Conservation (phyloP, 1,140 invertebrate species). For the Homarus americanus region DNA sequence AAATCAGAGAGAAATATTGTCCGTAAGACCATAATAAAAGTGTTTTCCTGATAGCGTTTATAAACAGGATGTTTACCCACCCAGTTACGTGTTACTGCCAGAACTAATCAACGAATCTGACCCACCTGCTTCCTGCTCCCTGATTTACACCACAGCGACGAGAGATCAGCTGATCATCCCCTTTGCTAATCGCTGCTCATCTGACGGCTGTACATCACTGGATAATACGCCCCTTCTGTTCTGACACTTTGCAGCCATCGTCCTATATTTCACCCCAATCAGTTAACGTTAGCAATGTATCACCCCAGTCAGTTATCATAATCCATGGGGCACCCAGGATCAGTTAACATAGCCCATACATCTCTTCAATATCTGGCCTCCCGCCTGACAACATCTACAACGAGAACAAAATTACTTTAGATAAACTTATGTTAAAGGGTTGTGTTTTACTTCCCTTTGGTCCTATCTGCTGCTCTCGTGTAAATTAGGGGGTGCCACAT, state of each 20-base stretch:
- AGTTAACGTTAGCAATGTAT: conserved; percentile 15
- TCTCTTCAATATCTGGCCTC: background rate
- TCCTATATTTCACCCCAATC: conserved; percentile 23
- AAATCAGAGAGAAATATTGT: too few species aligned
- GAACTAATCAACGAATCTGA: background rate
- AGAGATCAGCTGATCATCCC: background rate
- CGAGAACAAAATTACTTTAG: background rate
- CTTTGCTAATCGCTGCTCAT: conserved; percentile 4
- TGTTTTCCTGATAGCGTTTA: too few species aligned
- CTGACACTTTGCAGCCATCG: background rate
- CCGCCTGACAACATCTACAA: too few species aligned
- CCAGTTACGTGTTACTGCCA: too few species aligned
- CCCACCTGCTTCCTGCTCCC: background rate
- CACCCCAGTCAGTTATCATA: background rate
- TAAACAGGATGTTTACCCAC: too few species aligned
- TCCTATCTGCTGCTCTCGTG: background rate
- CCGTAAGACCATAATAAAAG: too few species aligned
- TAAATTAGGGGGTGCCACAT: conserved; percentile 1
- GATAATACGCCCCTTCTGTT: conserved; percentile 4
- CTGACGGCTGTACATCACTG: background rate
- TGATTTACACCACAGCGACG: background rate
- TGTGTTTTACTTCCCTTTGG: background rate
- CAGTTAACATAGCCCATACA: background rate
- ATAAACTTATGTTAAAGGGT: background rate
- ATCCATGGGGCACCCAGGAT: background rate